These are phyloP conservation scores for Bombycilla garrulus DNA, from an alignment of 2,113 vertebrate species.

Conservation along the genomic window DNA sequence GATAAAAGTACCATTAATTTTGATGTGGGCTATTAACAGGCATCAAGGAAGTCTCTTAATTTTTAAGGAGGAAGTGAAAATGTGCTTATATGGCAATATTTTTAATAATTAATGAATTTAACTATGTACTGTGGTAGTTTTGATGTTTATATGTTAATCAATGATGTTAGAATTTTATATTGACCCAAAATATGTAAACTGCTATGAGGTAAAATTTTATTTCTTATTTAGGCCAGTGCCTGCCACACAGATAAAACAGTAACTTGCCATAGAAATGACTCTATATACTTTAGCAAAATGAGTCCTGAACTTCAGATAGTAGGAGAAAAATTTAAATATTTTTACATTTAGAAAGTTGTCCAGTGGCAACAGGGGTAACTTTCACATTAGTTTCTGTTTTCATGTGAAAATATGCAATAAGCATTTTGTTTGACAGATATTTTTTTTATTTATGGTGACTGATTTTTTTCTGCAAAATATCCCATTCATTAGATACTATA, in stretches of 20 bases:
- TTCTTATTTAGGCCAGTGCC: neutral
- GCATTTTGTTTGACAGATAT: neutral
- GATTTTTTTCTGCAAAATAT: neutral
- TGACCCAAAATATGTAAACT: neutral
- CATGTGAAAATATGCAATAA: neutral
- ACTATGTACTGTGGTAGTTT: neutral
- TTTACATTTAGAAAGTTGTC: neutral
- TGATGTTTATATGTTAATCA: slow-evolving; percentile 27
- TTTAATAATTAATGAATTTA: slow-evolving; percentile 52
- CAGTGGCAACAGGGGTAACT: neutral
- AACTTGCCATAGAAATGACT: neutral
- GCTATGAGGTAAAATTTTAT: neutral
- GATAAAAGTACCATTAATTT: slow-evolving; percentile 32
- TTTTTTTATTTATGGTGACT: neutral
- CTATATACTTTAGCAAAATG: neutral
- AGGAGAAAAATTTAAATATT: neutral
- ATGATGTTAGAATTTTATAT: neutral
- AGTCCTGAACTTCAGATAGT: neutral
- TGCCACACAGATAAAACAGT: neutral
- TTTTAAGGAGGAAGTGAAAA: slow-evolving; percentile 25
- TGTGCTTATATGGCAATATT: neutral
- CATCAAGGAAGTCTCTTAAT: neutral
- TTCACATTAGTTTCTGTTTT: neutral
- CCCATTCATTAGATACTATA: neutral
- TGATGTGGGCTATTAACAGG: neutral